Evolutionary conservation across 2,113 vertebrate genomes (phyloP).

Genomic region (Microcebus ravelobensis): DNA sequence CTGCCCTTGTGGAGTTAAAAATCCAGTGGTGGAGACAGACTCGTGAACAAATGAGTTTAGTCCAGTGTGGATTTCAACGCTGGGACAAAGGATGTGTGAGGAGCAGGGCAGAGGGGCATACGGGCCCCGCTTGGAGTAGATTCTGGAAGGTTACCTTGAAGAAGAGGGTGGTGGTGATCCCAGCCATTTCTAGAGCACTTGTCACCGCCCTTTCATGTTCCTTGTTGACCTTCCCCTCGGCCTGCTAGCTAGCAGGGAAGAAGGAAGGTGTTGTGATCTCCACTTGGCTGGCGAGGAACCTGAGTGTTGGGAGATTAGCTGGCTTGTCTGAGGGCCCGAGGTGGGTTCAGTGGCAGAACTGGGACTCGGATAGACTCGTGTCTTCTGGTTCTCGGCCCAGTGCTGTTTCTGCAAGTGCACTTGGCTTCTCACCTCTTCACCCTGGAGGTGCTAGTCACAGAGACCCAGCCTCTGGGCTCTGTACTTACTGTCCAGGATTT

Average conservation of each 20-base stretch:
- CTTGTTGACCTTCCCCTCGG: not conserved
- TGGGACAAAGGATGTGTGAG: rapidly evolving
- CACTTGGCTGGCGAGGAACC: not conserved
- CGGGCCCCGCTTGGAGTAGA: not conserved
- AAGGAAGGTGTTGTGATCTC: too few relatives aligned
- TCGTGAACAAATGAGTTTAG: not conserved
- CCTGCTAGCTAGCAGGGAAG: not conserved
- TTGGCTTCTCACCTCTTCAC: not conserved
- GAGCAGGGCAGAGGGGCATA: not conserved
- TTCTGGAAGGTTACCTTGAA: not conserved
- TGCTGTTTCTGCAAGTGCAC: not conserved
- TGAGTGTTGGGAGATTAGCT: not conserved
- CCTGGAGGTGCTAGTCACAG: not conserved
- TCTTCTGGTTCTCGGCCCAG: not conserved
- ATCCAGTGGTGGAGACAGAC: not conserved
- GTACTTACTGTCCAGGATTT: not conserved
- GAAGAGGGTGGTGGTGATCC: not conserved
- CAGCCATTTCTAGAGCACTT: not conserved
- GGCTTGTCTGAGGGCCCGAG: not conserved
- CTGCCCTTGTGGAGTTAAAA: slow-evolving; percentile 16
- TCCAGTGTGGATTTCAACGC: not conserved
- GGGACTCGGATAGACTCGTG: not conserved
- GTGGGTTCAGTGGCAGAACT: not conserved
- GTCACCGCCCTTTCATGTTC: rapidly evolving
- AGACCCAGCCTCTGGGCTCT: not conserved